Evolutionary conservation across 92 coral and sea anemone genomes (phyloP), one percentile per base, ranked within the genome.

Genomic region (Palythoa grandis): DNA sequence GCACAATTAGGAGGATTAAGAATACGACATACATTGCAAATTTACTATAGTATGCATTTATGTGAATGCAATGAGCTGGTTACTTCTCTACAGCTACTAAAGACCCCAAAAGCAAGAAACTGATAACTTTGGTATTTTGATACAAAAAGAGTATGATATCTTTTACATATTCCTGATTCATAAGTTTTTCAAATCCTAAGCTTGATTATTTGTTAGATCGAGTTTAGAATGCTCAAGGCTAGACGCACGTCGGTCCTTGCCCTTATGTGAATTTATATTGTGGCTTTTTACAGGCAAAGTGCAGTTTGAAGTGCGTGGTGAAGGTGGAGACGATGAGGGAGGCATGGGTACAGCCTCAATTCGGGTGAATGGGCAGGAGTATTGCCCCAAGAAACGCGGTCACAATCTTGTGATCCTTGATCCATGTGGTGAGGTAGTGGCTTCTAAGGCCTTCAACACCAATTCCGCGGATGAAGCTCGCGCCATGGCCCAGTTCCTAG

Each of bases 241-340:
- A 29, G 35, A 29, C 35, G 1, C 35, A 29, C 35, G 35, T 29
- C 1, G 35, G 1, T 29, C 35, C 0, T 29, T 29, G 35, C 35
- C 17, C 43, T 22, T 3, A 20, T 6, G 39, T 19, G 48, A 37
- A 52, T 4, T 4, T 56, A 15, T 22, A n/a, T 10, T 61, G 24
- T 48, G 38, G 7, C 84, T 19, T 29, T 79, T 73, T 1, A 20
- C 89, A 96, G 99, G 99, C 1, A 94, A 95, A 87, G 92, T 96
- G 22, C 99, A 96, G 79, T 94, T 93, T 87, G 98, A 94, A 39
- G 91, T 96, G 60, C 96, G 98, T 60, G 98, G 94, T 24, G 96
- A 93, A 20, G 99, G 99, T 2, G 99, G 99, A 69, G 98, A 96
- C 88, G 99, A 96, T 65, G 96, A 94, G 86, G 99, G 99, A 19